A percentile compares a stretch with the other conserved stretches of the same genome.
These are phyloP conservation scores for Agrotis ipsilon DNA, from an alignment of 2,888 invertebrate species.

Conservation along the genomic window DNA sequence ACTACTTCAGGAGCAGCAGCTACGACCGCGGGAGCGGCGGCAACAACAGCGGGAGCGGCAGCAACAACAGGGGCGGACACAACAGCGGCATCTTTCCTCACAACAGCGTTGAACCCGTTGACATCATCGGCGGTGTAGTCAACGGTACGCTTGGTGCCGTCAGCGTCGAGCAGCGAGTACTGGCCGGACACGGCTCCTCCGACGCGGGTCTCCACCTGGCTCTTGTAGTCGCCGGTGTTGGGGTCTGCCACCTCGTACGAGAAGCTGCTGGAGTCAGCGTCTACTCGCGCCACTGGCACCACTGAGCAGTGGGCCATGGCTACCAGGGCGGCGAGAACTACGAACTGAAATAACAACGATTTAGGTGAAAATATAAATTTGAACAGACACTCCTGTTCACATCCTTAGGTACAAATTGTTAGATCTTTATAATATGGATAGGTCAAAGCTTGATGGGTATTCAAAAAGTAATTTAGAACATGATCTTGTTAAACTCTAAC, in stretches of 20 bases:
- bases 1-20: conserved; percentile 66
- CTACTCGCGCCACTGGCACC: conserved; percentile 78
- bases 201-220: conserved; percentile 88
- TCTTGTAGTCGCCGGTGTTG: conserved; percentile 90
- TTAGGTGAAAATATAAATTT: neutral
- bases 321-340: conserved; percentile 80
- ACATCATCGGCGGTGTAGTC: conserved; percentile 90
- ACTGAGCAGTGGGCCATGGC: conserved; percentile 81
- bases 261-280: conserved; percentile 84
- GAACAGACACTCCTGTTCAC: neutral
- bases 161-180: conserved; percentile 89
- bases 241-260: conserved; percentile 90
- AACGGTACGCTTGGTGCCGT: conserved; percentile 89
- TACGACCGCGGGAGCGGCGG: conserved; percentile 53
- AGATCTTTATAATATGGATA: neutral
- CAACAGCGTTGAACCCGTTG: conserved; percentile 90
- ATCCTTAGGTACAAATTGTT: neutral
- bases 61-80: conserved; percentile 70
- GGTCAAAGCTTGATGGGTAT: neutral
- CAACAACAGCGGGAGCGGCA: conserved; percentile 55
- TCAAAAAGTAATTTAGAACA: neutral
- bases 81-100: conserved; percentile 86
- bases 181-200: conserved; percentile 89
- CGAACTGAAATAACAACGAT: conserved; percentile 74
- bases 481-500: neutral